Base-by-base conservation (phyloP, 2,888 invertebrate genomes). In the Idaea aversata region DNA sequence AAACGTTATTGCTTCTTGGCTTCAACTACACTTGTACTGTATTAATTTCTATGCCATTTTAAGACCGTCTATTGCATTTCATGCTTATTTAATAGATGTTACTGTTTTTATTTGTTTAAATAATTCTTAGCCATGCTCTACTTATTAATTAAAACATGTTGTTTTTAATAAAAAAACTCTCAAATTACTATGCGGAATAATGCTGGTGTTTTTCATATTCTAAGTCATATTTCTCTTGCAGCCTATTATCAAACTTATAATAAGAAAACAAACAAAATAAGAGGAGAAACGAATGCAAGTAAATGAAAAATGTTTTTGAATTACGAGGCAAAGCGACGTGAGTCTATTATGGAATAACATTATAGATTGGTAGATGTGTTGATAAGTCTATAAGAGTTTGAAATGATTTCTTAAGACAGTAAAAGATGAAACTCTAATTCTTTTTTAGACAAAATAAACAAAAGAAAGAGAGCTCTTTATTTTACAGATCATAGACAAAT, bases 1-100 rank as follows among this genome's bases (percentile, higher is more conserved):
- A 83, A 88, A 87, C 87, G 86, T 88, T 91, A 90, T 90, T 89
- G 87, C 91, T 87, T 85, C 86, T 87, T 84, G 84, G 82, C 86
- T 88, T 83, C 84, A 84, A 82, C 81, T 82, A 86, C 88, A 88
- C 88, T 88, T 86, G 88, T 83, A 84, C 83, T 78, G 83, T 89
- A 89, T 90, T 90, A 90, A 90, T 91, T 88, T 87, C 82, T 87
- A 68, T 71, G 70, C 72, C 64, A 65, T 70, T 68, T 67, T 66
- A 70, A 70, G 63, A 61, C 25, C 62, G 63, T 70, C 66, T 70
- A 64, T 66, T 67, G 68, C 64, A 58, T 6, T 58, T 10, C 3
- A 58, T 16, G 15, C 25, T 25, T 25, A 25, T 25, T 25, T 25
- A 25, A 25, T 25, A 25, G 25, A 25, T 25, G 25, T 25, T 25